phyloP scores from a whole-genome alignment of 2,888 invertebrate species.

The Brenthis ino region DNA sequence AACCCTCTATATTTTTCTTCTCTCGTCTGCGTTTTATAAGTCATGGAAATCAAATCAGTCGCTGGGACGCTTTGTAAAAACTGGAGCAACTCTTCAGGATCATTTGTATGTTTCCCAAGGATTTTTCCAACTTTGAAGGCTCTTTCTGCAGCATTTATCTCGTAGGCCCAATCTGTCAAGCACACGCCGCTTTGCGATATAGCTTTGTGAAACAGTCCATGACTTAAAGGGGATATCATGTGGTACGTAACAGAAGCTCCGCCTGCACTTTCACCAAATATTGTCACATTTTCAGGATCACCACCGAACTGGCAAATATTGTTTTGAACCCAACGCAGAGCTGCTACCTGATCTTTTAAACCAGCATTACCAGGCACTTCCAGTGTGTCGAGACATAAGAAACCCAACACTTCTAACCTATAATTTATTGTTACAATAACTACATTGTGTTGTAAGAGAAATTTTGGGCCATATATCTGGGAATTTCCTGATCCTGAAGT shows the following conservation, averaged over 20 bases:
- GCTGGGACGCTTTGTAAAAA: slow-evolving; percentile 46
- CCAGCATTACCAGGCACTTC: slow-evolving; percentile 63
- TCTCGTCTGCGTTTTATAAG: slow-evolving; percentile 42
- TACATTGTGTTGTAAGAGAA: slow-evolving; percentile 59
- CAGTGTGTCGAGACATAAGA: slow-evolving; percentile 52
- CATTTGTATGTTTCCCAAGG: slow-evolving; percentile 45
- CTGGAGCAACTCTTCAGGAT: slow-evolving; percentile 43
- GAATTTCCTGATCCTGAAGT: slow-evolving; percentile 20
- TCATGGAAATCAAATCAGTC: slow-evolving; percentile 44
- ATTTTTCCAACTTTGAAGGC: slow-evolving; percentile 46
- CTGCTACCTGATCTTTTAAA: slow-evolving; percentile 59
- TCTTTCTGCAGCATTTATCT: slow-evolving; percentile 39
- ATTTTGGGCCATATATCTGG: slow-evolving; percentile 51
- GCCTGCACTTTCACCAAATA: slow-evolving; percentile 64
- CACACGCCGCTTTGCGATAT: slow-evolving; percentile 59
- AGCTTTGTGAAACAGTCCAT: slow-evolving; percentile 57
- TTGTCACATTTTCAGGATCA: slow-evolving; percentile 53
- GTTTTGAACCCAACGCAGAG: slow-evolving; percentile 53
- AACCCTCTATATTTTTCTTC: slow-evolving; percentile 49
- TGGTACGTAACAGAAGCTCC: slow-evolving; percentile 57
- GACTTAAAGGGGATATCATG: slow-evolving; percentile 59
- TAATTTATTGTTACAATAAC: slow-evolving; percentile 66
- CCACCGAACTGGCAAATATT: slow-evolving; percentile 56
- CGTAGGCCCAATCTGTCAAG: slow-evolving; percentile 46
- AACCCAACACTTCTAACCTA: slow-evolving; percentile 59